phyloP scores from a whole-genome alignment of 2,113 vertebrate genomes.

The Prionailurus bengalensis region DNA sequence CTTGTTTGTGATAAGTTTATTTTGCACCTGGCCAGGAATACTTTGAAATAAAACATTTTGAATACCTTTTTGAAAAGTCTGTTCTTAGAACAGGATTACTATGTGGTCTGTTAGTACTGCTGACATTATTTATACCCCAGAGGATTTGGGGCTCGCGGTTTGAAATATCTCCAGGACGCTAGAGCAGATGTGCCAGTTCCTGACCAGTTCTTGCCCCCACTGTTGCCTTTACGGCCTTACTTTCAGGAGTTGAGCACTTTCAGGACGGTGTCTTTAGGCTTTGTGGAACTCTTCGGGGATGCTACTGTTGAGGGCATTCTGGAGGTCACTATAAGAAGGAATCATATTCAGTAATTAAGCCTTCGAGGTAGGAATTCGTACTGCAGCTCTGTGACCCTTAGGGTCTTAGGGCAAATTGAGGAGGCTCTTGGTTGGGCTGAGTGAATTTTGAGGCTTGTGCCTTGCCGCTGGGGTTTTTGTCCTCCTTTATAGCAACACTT shows the following conservation, averaged over 20 bases:
- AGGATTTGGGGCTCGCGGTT: background rate
- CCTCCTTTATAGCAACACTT: background rate
- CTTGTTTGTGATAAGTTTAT: background rate
- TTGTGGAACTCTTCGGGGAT: background rate
- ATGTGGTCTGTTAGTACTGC: background rate
- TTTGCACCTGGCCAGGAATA: background rate
- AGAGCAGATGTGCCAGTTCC: fast-evolving
- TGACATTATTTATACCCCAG: background rate
- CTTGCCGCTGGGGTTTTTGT: background rate
- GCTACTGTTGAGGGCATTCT: background rate
- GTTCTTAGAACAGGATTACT: background rate
- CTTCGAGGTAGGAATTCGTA: background rate
- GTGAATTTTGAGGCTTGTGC: background rate
- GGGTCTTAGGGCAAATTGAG: background rate
- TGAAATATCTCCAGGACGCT: fast-evolving
- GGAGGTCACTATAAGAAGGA: background rate
- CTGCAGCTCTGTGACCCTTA: background rate
- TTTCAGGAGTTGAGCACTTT: background rate
- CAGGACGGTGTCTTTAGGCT: background rate
- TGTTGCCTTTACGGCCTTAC: background rate
- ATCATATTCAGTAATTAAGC: background rate
- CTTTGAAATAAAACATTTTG: background rate
- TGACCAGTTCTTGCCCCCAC: background rate
- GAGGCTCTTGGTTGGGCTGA: background rate
- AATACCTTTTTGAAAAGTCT: background rate